These are phyloP conservation scores for Staurois parvus DNA, from an alignment of 2,797 vertebrate species.

Conservation along the genomic window DNA sequence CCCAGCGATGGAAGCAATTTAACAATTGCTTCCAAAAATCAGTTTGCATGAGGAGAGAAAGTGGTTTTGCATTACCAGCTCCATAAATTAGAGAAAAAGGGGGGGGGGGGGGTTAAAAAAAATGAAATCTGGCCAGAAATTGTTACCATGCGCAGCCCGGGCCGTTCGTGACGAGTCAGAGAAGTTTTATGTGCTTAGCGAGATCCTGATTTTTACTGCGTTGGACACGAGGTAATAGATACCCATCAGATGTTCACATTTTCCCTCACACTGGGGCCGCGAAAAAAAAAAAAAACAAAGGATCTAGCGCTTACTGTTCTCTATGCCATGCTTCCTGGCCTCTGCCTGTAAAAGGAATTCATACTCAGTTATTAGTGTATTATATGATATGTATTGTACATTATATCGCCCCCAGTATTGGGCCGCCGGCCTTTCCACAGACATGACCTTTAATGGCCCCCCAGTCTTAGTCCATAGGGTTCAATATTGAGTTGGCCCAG, in stretches of 20 bases:
- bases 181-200: conserved; percentile 17
- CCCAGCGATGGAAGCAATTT: conserved; percentile 53
- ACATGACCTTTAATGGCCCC: too few relatives aligned
- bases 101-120: too few relatives aligned
- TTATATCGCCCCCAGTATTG: too few relatives aligned
- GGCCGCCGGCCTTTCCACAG: too few relatives aligned
- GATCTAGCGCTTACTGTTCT: too few relatives aligned
- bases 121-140: conserved; percentile 29
- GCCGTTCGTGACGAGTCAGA: conserved; percentile 2
- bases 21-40: conserved; percentile 57
- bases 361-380: too few relatives aligned
- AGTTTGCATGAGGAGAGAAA: conserved; percentile 55
- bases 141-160: conserved; percentile 45
- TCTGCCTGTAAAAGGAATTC: too few relatives aligned
- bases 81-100: conserved; percentile 52
- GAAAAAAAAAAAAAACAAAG: not conserved
- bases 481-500: too few relatives aligned
- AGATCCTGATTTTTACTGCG: conserved; percentile 31
- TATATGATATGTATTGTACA: too few relatives aligned
- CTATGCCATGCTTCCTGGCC: too few relatives aligned
- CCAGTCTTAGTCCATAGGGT: too few relatives aligned
- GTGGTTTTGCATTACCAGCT: conserved; percentile 54
- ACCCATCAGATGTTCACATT: conserved; percentile 12
- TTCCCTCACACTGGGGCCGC: not conserved
- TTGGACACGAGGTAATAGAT: conserved; percentile 36